Conservation (phyloP, 1,140 invertebrate species). For the Aethina tumida region DNA sequence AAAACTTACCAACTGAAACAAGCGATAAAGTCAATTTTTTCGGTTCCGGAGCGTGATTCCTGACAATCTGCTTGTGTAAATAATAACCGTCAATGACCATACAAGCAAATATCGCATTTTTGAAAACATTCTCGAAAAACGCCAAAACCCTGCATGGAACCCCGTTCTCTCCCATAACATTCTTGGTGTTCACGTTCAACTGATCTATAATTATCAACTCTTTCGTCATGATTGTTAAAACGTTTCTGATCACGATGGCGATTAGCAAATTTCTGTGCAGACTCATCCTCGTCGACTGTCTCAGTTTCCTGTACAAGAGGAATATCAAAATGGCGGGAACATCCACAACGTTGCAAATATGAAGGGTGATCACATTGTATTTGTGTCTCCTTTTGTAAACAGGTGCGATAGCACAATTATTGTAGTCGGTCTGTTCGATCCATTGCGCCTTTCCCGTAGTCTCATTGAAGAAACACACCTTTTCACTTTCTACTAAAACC, state of each 20-base stretch:
- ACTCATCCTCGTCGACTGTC: constrained; percentile 37
- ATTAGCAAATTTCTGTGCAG: constrained; percentile 47
- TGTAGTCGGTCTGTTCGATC: constrained; percentile 43
- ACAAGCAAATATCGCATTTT: constrained; percentile 44
- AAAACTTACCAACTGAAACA: constrained; percentile 30
- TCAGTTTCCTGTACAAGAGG: constrained; percentile 39
- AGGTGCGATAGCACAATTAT: constrained; percentile 41
- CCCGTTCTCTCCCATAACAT: constrained; percentile 39
- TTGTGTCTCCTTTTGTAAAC: constrained; percentile 38
- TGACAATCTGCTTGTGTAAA: constrained; percentile 46
- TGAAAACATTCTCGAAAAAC: constrained; percentile 38
- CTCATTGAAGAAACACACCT: constrained; percentile 38
- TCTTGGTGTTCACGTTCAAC: constrained; percentile 28
- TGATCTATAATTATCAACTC: constrained; percentile 40
- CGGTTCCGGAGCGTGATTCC: constrained; percentile 40
- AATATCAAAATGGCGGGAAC: constrained; percentile 46
- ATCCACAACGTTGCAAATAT: constrained; percentile 37
- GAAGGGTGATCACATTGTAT: constrained; percentile 39
- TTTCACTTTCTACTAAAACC: constrained; percentile 35
- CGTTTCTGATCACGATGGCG: constrained; percentile 42
- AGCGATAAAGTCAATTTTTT: constrained; percentile 38
- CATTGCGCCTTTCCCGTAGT: constrained; percentile 28
- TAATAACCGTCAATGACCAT: constrained; percentile 51
- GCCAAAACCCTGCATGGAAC: constrained; percentile 40
- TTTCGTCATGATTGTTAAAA: constrained; percentile 43